phyloP scores from a whole-genome alignment of 1,140 invertebrate species.

The Galendromus occidentalis region DNA sequence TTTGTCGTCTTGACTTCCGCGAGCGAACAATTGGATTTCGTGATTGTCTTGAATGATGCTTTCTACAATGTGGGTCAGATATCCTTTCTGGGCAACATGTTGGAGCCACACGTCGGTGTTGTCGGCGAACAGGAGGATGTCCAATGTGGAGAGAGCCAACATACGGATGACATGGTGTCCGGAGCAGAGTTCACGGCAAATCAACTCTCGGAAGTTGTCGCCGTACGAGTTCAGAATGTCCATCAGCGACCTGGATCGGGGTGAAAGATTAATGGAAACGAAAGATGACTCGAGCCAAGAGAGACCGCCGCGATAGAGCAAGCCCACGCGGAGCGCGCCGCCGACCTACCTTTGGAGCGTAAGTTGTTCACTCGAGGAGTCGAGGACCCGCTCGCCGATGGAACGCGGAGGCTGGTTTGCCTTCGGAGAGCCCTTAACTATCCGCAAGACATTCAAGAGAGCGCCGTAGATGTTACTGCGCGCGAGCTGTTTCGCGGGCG shows the following conservation, averaged over 20 bases:
- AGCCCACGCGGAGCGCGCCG: too few relatives aligned
- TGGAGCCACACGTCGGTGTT: neutral
- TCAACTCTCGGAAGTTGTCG: neutral
- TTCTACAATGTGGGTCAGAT: neutral
- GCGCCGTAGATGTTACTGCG: neutral
- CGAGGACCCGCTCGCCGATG: neutral
- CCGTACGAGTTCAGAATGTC: neutral
- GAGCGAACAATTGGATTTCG: neutral
- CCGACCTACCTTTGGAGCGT: neutral
- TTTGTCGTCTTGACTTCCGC: neutral
- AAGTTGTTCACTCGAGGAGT: neutral
- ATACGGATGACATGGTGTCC: neutral
- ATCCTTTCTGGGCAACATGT: neutral
- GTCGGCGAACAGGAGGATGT: neutral
- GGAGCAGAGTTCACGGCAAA: slow-evolving; percentile 1
- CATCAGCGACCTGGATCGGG: neutral
- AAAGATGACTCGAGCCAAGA: too few relatives aligned
- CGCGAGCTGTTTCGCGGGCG: neutral
- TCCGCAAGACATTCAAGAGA: neutral
- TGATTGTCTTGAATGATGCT: neutral
- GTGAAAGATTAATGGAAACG: too few relatives aligned
- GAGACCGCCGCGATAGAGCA: too few relatives aligned
- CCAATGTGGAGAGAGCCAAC: neutral
- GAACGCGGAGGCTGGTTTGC: neutral
- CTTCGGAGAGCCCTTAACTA: neutral